These are phyloP conservation scores for Graphium colonna DNA, from an alignment of 2,888 invertebrate genomes.

Conservation along the genomic window DNA sequence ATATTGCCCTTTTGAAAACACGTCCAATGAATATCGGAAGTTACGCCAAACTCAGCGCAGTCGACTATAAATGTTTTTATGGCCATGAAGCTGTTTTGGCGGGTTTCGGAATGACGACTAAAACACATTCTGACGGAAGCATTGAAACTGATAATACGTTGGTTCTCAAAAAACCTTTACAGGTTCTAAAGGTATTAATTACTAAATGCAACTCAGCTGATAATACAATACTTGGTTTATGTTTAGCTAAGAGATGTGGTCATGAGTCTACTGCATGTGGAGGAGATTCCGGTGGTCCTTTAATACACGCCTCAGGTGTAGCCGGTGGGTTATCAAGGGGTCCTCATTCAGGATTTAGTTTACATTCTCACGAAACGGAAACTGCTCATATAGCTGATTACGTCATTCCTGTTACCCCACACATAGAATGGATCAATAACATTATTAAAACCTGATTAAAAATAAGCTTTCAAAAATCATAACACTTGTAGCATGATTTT, in stretches of 20 bases:
- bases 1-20: conserved; percentile 11
- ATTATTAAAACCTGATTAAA: not conserved
- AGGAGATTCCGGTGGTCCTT: conserved; percentile 16
- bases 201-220: not conserved
- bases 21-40: conserved; percentile 6
- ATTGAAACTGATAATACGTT: not conserved
- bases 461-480: no score
- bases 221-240: not conserved
- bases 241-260: conserved; percentile 9
- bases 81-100: conserved; percentile 11
- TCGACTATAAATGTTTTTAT: conserved; percentile 4
- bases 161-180: conserved; percentile 2
- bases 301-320: conserved; percentile 11
- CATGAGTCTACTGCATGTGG: not conserved
- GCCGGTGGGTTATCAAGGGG: not conserved
- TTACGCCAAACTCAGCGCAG: conserved; percentile 5
- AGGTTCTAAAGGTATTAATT: conserved; percentile 7
- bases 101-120: conserved; percentile 3
- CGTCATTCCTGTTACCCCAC: not conserved
- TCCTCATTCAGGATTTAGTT: not conserved
- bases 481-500: no score
- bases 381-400: not conserved
- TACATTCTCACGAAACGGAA: not conserved
- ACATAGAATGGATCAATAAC: conserved; percentile 7
- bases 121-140: not conserved